Evolutionary conservation across 2,113 vertebrate species (phyloP), one percentile per base, ranked within the genome.

Genomic region (Holacanthus passer): DNA sequence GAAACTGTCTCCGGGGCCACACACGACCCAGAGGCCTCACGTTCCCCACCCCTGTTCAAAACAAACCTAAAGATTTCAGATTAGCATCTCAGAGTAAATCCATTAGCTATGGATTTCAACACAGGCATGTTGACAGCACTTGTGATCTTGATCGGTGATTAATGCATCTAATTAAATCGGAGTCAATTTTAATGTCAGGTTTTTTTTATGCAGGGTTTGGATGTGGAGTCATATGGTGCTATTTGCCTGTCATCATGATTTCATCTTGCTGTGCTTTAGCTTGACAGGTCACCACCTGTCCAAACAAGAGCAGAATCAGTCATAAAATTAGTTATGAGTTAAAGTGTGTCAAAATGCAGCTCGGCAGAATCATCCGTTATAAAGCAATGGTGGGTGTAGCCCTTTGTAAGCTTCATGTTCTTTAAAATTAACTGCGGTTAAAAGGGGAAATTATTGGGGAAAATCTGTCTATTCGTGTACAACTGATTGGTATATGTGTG

Each of bases 231-330:
- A 43, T 70, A 70, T 60, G 69, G 52, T 79, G 35, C 77, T 68
- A 77, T 65, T 87, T 77, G 47, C 20, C 62, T 84, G 78, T 85
- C 82, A 82, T 82, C 68, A 73, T 78, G 52, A 85, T 73, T 76
- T 86, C 69, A 85, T 72, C 72, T 66, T 14, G 63, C 71, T 68
- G 69, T 43, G 79, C 47, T 68, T 76, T 66, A 81, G 76, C 45
- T 50, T 69, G 41, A 75, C 48, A 39, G 59, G 67, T 79, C 77
- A 59, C 50, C 62, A 73, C 64, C 79, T 88, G 86, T 81, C 82
- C 73, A 64, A 84, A 83, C 78, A 83, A 63, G 37, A 62, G 14
- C 60, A 66, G 63, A 83, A 27, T 82, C 39, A 13, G 29, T 43
- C 43, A 69, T 45, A 53, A 56, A 79, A 87, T 77, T 59, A 77